Evolutionary conservation across 2,888 invertebrate genomes (phyloP).

Genomic region (Aphodius granarius): DNA sequence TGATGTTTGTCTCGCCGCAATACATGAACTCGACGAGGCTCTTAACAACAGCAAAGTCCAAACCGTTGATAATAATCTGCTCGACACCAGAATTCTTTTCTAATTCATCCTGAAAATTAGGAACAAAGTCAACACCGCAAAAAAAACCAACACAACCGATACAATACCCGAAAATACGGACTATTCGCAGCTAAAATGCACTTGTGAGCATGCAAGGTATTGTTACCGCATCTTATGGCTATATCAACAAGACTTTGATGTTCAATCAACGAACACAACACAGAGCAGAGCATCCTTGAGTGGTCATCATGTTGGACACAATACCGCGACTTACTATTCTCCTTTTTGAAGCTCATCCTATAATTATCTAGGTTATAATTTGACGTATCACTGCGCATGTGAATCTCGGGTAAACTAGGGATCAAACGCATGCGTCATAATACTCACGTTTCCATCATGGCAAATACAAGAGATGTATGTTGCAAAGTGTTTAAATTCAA

Average conservation of each 20-base stretch:
- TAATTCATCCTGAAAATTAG: slow-evolving; percentile 58
- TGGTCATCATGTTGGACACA: slow-evolving; percentile 69
- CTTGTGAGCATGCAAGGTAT: slow-evolving; percentile 74
- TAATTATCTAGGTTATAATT: too few relatives aligned
- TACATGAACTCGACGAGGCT: slow-evolving; percentile 77
- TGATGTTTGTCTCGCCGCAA: slow-evolving; percentile 72
- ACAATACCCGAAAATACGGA: slow-evolving; percentile 73
- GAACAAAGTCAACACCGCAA: too few relatives aligned
- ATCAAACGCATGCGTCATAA: background rate
- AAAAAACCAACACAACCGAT: too few relatives aligned
- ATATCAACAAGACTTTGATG: slow-evolving; percentile 75
- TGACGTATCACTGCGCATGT: too few relatives aligned
- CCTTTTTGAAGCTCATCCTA: slow-evolving; percentile 34
- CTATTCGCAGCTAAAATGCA: slow-evolving; percentile 73
- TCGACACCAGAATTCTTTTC: slow-evolving; percentile 61
- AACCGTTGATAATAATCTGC: slow-evolving; percentile 65
- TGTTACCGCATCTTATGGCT: slow-evolving; percentile 74
- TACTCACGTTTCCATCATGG: background rate
- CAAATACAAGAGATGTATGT: background rate
- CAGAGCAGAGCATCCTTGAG: slow-evolving; percentile 67
- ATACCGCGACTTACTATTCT: slow-evolving; percentile 35
- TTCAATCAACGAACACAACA: slow-evolving; percentile 71
- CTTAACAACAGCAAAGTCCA: slow-evolving; percentile 71
- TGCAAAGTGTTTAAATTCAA: background rate
- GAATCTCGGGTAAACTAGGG: background rate